A percentile compares a stretch with the other conserved stretches of the same genome.
Evolutionary conservation across 2,797 vertebrate species (phyloP).

Genomic region (Pseudocheirus occidentalis): DNA sequence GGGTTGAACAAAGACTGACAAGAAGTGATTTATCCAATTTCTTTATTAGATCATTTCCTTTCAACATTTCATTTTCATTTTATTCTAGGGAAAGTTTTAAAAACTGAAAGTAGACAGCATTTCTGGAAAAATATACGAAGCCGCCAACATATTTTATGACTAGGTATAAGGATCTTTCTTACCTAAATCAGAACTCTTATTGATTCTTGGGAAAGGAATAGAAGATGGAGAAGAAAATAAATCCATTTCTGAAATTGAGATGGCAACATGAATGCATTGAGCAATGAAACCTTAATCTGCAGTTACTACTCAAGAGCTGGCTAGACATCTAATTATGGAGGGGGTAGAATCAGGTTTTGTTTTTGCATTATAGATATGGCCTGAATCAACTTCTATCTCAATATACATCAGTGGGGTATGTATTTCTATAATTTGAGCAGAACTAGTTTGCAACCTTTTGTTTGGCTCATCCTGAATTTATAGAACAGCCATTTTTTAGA

Average conservation of each 20-base stretch:
- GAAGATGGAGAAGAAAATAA: not conserved
- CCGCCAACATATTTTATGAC: slow-evolving; percentile 37
- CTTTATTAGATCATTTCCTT: not conserved
- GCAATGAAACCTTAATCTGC: slow-evolving; percentile 41
- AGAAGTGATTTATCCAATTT: not conserved
- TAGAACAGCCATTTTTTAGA: not conserved
- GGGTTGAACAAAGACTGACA: not conserved
- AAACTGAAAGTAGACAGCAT: slow-evolving; percentile 12
- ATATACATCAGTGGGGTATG: not conserved
- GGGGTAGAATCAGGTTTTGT: not conserved
- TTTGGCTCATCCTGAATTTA: not conserved
- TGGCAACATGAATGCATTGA: slow-evolving; percentile 52
- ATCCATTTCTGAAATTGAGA: not conserved
- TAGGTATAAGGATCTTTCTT: slow-evolving; percentile 19
- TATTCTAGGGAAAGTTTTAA: not conserved
- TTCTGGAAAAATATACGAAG: slow-evolving; percentile 15
- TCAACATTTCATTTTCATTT: not conserved
- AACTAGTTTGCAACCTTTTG: not conserved
- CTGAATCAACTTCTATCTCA: not conserved
- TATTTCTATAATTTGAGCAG: not conserved
- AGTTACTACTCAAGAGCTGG: not conserved
- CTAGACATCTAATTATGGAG: not conserved
- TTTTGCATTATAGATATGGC: not conserved
- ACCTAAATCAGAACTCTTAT: slow-evolving; percentile 28
- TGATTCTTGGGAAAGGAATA: slow-evolving; percentile 22